Evolutionary conservation across 2,888 invertebrate species (phyloP), one percentile per base, ranked within the genome.

Genomic region (Hirudinaria manillensis): DNA sequence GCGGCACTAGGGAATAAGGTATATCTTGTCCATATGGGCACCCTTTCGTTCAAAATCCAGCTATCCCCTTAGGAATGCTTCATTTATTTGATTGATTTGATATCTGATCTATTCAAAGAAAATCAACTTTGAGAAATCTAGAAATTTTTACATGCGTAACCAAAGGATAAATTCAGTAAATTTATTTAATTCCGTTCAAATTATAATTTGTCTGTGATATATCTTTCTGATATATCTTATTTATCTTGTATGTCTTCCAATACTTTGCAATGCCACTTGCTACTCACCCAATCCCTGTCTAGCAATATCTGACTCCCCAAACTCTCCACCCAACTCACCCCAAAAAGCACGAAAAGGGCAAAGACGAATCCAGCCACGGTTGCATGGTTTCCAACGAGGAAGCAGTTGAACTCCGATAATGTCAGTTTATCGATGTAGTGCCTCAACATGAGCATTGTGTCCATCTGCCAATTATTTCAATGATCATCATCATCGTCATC

Each of bases 291-390:
- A 45, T 45, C 13, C 16, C 16, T 45, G 45, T 45, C 45, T 7
- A 45, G 13, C 61, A 3, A 4, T n/a, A n/a, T 61, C n/a, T 61
- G 1, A 61, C 29, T 24, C 24, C 29, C 61, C 24, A 61, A 61
- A 29, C n/a, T 3, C 29, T 2, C 24, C 24, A 61, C 24, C 13
- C 29, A 4, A 77, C 78, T 73, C 36, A 80, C 80, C 73, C 80
- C 80, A 72, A 79, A 78, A 67, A 79, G 74, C 32, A 80, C 77
- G 75, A 80, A 79, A 27, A 78, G 74, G 3, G 78, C 80, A 71
- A 80, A 80, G 56, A 77, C 78, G 71, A 80, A 80, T 16, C 80
- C 80, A 16, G 80, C 80, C 4, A 80, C 77, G 1, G 80, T 80
- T 10, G 80, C 78, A 66, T 80, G 78, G 70, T 77, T 77, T 27